Conservation (phyloP, 2,888 invertebrate genomes). For the Drosophila pegasa region DNA sequence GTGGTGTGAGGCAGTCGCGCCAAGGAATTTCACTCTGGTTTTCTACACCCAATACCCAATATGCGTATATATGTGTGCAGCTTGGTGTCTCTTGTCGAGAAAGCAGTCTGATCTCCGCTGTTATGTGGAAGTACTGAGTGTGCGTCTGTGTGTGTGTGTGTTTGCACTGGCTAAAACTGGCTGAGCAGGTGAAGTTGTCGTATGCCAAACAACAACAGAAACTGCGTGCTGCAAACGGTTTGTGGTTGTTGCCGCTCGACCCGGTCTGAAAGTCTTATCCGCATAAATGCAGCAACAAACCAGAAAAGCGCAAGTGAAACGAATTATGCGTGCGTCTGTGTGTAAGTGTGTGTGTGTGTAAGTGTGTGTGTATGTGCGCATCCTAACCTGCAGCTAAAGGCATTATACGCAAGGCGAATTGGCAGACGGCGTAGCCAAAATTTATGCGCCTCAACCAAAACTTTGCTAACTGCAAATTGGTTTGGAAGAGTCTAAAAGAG, state of each 20-base stretch:
- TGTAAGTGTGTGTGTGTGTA: conserved; percentile 4
- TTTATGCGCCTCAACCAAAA: conserved; percentile 1
- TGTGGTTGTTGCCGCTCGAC: conserved; percentile 27
- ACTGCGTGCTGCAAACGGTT: conserved; percentile 31
- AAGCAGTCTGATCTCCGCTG: conserved; percentile 36
- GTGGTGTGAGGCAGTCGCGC: conserved; percentile 17
- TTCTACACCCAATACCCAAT: conserved; percentile 32
- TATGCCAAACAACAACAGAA: conserved; percentile 19
- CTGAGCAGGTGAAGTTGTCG: conserved; percentile 50
- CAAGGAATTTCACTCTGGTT: conserved; percentile 64
- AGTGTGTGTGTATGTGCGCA: conserved; percentile 5
- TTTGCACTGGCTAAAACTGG: conserved; percentile 36
- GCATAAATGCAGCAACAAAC: conserved; percentile 32
- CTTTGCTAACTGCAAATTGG: not conserved
- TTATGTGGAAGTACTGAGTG: conserved; percentile 19
- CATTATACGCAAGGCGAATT: conserved; percentile 7
- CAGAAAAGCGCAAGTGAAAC: conserved; percentile 63
- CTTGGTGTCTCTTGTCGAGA: conserved; percentile 6
- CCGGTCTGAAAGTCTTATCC: conserved; percentile 56
- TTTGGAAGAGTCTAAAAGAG: not conserved
- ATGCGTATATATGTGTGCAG: conserved; percentile 8
- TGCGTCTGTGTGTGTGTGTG: conserved; percentile 11
- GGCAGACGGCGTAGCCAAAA: conserved; percentile 6
- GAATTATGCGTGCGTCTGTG: conserved; percentile 38
- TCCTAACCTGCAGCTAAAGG: conserved; percentile 18